A percentile compares a stretch with the other conserved stretches of the same genome.
Evolutionary conservation across 2,113 vertebrate species (phyloP).

Genomic region (Pituophis catenifer): DNA sequence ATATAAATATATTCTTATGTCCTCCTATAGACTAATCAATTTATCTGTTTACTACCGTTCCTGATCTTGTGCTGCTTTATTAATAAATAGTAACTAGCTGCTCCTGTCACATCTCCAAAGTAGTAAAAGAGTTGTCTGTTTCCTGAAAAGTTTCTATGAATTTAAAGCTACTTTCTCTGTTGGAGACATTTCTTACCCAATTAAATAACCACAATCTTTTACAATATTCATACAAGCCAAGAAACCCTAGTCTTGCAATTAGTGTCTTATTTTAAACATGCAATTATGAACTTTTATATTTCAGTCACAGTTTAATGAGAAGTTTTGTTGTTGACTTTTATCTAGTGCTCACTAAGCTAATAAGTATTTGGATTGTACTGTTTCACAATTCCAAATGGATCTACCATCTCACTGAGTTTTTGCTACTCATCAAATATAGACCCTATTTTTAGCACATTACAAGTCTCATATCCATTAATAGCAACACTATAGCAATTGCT

Average conservation of each 20-base stretch:
- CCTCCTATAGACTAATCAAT: not conserved
- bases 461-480: not conserved
- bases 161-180: not conserved
- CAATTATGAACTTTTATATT: not conserved
- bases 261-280: not conserved
- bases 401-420: fast-evolving
- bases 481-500: not conserved
- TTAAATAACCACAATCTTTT: not conserved
- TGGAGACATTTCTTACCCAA: not conserved
- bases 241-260: not conserved
- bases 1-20: not conserved
- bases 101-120: not conserved
- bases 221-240: not conserved
- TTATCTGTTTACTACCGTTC: not conserved
- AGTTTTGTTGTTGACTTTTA: not conserved
- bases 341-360: not conserved
- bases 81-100: not conserved
- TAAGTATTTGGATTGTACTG: not conserved
- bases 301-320: not conserved
- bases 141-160: not conserved
- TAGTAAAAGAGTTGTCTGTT: not conserved
- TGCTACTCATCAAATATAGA: not conserved
- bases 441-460: not conserved
- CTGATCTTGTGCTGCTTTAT: not conserved
- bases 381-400: not conserved